Percentiles rank a stretch among this genome's conserved stretches.
phyloP scores from a whole-genome alignment of 2,797 vertebrate genomes.

The Muscicapa comitata region DNA sequence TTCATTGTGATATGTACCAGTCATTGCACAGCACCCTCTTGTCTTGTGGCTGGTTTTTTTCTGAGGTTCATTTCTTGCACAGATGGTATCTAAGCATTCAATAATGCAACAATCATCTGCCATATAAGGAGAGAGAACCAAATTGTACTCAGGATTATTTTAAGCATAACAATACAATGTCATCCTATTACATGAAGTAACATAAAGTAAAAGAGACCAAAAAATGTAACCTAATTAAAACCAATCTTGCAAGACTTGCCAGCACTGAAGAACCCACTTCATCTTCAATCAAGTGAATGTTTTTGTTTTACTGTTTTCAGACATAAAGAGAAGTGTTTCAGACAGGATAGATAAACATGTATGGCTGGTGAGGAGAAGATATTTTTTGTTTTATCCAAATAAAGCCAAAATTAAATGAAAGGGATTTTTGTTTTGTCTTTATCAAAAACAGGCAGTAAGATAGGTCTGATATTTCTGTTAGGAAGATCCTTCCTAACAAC shows the following conservation, averaged over 20 bases:
- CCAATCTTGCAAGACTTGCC: not conserved
- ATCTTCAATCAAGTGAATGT: not conserved
- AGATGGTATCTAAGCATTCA: slow-evolving; percentile 8
- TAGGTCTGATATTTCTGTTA: not conserved
- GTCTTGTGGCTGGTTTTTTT: not conserved
- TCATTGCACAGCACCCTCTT: not conserved
- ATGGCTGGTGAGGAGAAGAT: not conserved
- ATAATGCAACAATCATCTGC: not conserved
- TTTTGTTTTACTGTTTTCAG: not conserved
- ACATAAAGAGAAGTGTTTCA: not conserved
- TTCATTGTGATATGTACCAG: not conserved
- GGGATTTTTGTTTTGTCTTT: not conserved
- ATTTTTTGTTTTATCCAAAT: not conserved
- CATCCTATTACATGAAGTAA: not conserved
- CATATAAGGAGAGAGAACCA: slow-evolving; percentile 12
- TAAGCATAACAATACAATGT: slow-evolving; percentile 23
- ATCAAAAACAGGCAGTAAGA: not conserved
- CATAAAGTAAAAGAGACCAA: not conserved
- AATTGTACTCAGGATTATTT: not conserved
- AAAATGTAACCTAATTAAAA: slow-evolving; percentile 30
- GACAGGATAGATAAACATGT: not conserved
- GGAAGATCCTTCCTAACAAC: not conserved
- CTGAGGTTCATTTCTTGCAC: not conserved
- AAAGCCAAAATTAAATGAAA: not conserved
- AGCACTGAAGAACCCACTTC: not conserved